Conservation (phyloP, 2,888 invertebrate species). For the Eupelmus urozonus region DNA sequence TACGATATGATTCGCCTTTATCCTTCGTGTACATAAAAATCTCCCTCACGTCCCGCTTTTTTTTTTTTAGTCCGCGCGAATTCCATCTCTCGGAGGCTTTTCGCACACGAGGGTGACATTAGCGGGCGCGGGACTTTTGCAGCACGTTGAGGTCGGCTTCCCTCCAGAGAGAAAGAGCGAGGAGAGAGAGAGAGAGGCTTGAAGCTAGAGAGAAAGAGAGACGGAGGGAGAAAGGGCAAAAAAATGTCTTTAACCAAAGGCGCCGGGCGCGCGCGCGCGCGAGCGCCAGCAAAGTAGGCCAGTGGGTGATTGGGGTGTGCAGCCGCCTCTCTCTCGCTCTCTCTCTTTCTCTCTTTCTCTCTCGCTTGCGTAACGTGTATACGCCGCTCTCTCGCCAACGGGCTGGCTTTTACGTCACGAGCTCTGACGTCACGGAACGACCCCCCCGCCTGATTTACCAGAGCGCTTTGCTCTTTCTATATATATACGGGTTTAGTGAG, state of each 20-base stretch:
- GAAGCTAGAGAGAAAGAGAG: background rate
- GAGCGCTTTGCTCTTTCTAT: background rate
- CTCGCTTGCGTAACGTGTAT: conserved; percentile 47
- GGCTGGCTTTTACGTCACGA: conserved; percentile 74
- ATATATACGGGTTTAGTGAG: no score
- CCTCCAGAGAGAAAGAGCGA: background rate
- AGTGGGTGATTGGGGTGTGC: conserved; percentile 73
- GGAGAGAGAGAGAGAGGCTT: background rate
- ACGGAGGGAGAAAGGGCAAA: conserved; percentile 48
- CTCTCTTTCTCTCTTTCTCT: conserved; percentile 37
- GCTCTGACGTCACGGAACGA: conserved; percentile 69
- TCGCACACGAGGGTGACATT: conserved; percentile 30
- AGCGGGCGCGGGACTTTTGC: conserved; percentile 13
- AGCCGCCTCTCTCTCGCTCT: conserved; percentile 61
- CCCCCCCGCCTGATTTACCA: conserved; percentile 46
- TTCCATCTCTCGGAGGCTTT: conserved; percentile 2
- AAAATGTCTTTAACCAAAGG: conserved; percentile 44
- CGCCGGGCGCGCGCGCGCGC: no score
- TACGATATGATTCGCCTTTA: conserved; percentile 9
- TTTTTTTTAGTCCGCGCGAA: background rate
- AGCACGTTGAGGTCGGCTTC: conserved; percentile 36
- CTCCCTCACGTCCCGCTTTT: background rate
- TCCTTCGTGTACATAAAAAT: conserved; percentile 23
- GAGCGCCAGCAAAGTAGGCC: conserved; percentile 67
- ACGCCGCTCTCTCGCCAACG: conserved; percentile 63